Conservation (phyloP, 2,888 invertebrate species). For the Hydropsyche betteni region DNA sequence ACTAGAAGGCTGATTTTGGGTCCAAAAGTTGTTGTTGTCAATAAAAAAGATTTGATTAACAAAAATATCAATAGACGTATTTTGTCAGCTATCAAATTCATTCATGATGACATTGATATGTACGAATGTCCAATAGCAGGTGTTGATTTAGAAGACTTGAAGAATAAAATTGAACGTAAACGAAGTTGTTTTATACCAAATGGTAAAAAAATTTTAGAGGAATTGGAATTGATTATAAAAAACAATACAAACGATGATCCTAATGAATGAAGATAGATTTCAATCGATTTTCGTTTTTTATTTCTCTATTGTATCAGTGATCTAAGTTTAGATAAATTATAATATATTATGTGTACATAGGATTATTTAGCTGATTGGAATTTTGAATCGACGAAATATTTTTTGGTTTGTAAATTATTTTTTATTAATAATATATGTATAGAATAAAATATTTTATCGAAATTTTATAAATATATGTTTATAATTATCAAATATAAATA, state of each 20-base stretch:
- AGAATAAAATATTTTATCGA: too few relatives aligned
- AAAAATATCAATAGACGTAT: slow-evolving; percentile 8
- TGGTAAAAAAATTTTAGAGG: background rate
- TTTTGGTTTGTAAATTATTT: too few relatives aligned
- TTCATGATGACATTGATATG: background rate
- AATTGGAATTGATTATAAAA: background rate
- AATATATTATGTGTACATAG: background rate
- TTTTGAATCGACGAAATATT: too few relatives aligned
- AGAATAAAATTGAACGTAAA: background rate
- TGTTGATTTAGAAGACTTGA: background rate
- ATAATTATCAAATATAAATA: too few relatives aligned
- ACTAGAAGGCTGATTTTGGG: background rate
- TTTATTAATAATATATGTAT: too few relatives aligned
- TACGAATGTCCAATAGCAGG: background rate
- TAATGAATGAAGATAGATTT: too few relatives aligned
- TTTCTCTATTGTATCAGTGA: too few relatives aligned
- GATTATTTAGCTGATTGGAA: too few relatives aligned
- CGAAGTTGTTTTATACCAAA: background rate
- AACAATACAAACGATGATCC: background rate
- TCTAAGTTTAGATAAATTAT: background rate
- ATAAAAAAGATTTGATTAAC: background rate
- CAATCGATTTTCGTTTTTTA: too few relatives aligned
- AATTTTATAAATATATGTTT: too few relatives aligned
- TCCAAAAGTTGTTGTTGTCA: background rate
- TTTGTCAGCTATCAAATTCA: background rate